Base-by-base conservation (phyloP, 1,140 invertebrate species). In the Formica selysi region DNA sequence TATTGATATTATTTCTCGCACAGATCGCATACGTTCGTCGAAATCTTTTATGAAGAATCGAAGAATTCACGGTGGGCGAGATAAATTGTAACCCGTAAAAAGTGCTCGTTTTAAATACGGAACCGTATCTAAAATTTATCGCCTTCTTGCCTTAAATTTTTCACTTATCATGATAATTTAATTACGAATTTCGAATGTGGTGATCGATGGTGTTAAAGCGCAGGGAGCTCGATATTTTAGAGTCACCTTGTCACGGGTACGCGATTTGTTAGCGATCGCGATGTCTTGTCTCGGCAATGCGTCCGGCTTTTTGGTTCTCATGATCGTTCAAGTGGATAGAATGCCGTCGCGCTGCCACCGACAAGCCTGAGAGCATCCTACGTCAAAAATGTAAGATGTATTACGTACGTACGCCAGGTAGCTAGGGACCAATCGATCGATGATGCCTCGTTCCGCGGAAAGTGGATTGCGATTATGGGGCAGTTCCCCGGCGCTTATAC, bases 391-490 rank as follows among this genome's bases (percentile, higher is more conserved):
- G 54, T 54, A 74, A 85, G 61, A 87, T 80, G 68, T 65, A 65
- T 64, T 38, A 68, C 44, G 76, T 51, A 86, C 83, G 54, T 68
- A 68, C 54, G 78, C 32, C 73, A 61, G 62, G 64, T 76, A 76
- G 76, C 85, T 76, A 67, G 41, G 61, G 68, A 83, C 51, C 67
- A 57, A 80, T 86, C 86, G 84, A 86, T 87, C 76, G 67, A 44
- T 10, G 83, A 80, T 79, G 22, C 19, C 62, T 57, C 57, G 76
- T 89, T 85, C 62, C 64, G 54, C 41, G 64, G 62, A 80, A 87
- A 87, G 71, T 68, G 78, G 65, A 83, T 44, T 38, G 73, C 79
- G 88, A 89, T 90, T 86, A 86, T 41, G 51, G 73, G 51, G 51
- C 59, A 65, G n/a, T 59, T 22, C 8, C 7, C 57, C 44, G 76